These are phyloP conservation scores for Knipowitschia caucasica DNA, from an alignment of 2,797 vertebrate genomes.

Conservation along the genomic window DNA sequence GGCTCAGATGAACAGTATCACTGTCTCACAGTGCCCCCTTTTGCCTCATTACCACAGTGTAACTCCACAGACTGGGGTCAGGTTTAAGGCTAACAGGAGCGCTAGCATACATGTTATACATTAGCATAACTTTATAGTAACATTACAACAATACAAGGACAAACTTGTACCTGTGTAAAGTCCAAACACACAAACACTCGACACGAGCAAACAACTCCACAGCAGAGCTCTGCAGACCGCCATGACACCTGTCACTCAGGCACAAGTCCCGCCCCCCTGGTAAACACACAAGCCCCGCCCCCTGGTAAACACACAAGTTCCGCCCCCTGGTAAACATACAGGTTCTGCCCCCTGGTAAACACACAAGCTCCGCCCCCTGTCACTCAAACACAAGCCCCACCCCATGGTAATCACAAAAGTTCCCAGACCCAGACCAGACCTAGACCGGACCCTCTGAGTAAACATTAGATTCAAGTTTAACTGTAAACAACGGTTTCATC, in stretches of 20 bases:
- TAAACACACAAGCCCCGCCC: background rate
- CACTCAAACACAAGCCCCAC: too few species aligned
- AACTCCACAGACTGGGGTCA: too few species aligned
- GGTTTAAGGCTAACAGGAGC: too few species aligned
- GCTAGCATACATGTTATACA: too few species aligned
- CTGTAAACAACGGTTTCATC: background rate
- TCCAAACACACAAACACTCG: background rate
- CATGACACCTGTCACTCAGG: background rate
- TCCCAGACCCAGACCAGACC: too few species aligned
- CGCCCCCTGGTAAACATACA: background rate
- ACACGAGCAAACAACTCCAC: background rate
- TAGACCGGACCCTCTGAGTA: too few species aligned
- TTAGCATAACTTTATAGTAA: too few species aligned
- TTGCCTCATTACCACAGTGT: too few species aligned
- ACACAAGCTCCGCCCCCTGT: background rate
- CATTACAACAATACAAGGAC: too few species aligned
- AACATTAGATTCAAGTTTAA: background rate
- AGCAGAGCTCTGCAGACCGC: background rate
- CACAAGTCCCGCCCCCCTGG: background rate
- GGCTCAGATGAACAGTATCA: too few species aligned
- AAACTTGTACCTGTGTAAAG: background rate
- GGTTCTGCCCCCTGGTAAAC: background rate
- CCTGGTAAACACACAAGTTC: background rate
- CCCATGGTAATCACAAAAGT: too few species aligned
- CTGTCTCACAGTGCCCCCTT: too few species aligned